Percentiles rank a stretch among this genome's conserved stretches.
Conservation (phyloP, 2,888 invertebrate species). For the Leucophenga maculata region DNA sequence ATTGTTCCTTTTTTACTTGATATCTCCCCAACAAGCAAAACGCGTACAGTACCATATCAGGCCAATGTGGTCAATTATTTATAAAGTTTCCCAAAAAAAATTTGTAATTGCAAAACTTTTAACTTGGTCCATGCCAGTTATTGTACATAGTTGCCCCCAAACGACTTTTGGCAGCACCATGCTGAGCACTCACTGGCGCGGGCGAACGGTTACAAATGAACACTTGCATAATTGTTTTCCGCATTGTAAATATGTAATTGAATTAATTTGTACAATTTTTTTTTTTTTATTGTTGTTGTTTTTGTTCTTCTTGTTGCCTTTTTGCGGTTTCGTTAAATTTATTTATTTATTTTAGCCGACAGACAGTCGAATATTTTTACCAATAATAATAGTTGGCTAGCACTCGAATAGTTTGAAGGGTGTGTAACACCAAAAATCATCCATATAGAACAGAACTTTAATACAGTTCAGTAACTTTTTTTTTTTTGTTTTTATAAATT, state of each 20-base stretch:
- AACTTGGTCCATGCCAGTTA: too few species aligned
- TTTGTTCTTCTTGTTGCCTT: slow-evolving; percentile 1
- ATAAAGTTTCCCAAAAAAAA: too few species aligned
- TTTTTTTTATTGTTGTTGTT: slow-evolving; percentile 21
- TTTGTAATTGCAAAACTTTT: too few species aligned
- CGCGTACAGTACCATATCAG: too few species aligned
- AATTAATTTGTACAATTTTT: slow-evolving; percentile 54
- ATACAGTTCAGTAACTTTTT: slow-evolving; percentile 31
- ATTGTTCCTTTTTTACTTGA: too few species aligned
- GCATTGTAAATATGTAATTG: slow-evolving; percentile 61
- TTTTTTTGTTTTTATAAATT: background rate
- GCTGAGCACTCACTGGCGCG: background rate
- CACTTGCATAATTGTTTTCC: slow-evolving; percentile 63
- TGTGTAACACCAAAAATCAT: background rate
- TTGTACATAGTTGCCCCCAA: too few species aligned
- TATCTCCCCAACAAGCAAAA: too few species aligned
- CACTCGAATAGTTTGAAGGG: background rate
- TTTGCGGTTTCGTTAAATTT: background rate
- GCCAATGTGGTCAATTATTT: too few species aligned
- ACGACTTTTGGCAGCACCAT: slow-evolving; percentile 13
- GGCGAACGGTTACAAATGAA: slow-evolving; percentile 18
- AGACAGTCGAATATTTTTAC: background rate
- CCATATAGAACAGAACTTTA: background rate
- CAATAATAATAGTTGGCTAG: background rate
- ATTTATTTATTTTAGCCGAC: slow-evolving; percentile 14